A percentile compares a stretch with the other conserved stretches of the same genome.
Conservation (phyloP, 2,797 vertebrate species). For the Leptatherina wallacei region DNA sequence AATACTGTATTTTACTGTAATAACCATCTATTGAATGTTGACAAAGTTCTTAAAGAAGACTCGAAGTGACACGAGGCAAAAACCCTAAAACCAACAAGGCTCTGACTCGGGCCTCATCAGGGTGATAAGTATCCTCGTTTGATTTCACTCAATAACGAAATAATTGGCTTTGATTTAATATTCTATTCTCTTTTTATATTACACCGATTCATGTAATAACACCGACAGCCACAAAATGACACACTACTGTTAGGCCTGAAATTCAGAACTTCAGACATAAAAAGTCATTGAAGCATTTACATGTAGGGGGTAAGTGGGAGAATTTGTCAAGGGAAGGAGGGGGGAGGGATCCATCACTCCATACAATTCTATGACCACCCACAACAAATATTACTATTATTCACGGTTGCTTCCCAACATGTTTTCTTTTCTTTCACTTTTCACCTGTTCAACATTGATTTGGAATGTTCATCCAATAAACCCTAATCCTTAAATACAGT, state of each 20-base stretch:
- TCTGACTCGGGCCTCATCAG: conserved; percentile 27
- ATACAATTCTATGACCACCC: conserved; percentile 67
- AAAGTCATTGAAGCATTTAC: conserved; percentile 67
- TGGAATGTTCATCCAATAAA: conserved; percentile 74
- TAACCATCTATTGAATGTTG: conserved; percentile 60
- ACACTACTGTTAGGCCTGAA: conserved; percentile 61
- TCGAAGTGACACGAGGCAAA: conserved; percentile 44
- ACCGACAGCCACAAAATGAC: conserved; percentile 74
- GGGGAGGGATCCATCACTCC: conserved; percentile 69
- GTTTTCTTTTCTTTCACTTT: conserved; percentile 59
- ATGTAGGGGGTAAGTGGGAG: conserved; percentile 58
- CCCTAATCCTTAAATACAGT: conserved; percentile 42
- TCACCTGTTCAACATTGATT: conserved; percentile 55
- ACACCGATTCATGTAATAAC: conserved; percentile 76
- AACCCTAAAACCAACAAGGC: conserved; percentile 33
- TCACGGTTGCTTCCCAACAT: conserved; percentile 53
- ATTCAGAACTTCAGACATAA: conserved; percentile 61
- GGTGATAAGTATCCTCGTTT: conserved; percentile 26
- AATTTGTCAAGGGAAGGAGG: conserved; percentile 55
- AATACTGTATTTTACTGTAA: conserved; percentile 73
- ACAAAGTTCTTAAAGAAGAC: conserved; percentile 49
- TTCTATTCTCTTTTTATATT: conserved; percentile 60
- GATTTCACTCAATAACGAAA: conserved; percentile 53
- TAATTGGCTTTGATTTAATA: conserved; percentile 52
- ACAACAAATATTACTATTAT: conserved; percentile 68